Base-by-base conservation (phyloP, 2,797 vertebrate genomes). In the Mastacembelus armatus region DNA sequence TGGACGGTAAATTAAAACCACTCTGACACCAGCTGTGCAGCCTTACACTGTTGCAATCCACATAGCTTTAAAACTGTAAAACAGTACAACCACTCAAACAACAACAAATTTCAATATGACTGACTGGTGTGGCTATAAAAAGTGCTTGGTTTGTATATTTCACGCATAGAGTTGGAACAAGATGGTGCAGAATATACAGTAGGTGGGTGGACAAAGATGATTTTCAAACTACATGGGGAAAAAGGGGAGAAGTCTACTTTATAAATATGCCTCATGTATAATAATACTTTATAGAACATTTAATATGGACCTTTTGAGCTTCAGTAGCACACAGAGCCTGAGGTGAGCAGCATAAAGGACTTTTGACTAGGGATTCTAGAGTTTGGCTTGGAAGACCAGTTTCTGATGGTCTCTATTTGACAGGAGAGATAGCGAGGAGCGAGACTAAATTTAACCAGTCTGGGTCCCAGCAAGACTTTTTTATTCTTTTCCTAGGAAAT, bases 391-490 rank as follows among this genome's bases (percentile, higher is more conserved):
- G 61, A 59, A 60, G 43, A 59, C 73, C 65, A 27, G 54, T 75
- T 82, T 70, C 55, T 78, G 66, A 71, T 38, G 65, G 18, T 72
- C 67, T 66, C 26, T 55, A 77, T 68, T 59, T 73, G 85, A 83
- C 83, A 82, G 75, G 40, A 71, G 69, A 68, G 72, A 67, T 32
- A 40, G 63, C 21, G n/a, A 74, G 47, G 39, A 82, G 74, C 9
- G 12, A 67, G 60, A 67, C 74, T 78, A 85, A 80, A 86, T 76
- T 71, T 71, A 81, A 57, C 61, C 58, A 38, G 65, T 71, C 75
- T 67, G 57, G 66, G 55, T 51, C 49, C 66, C 51, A 51, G 77
- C 76, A 77, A 71, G 72, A 52, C 22, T 52, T 30, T 30, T 71
- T 58, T 47, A 35, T 27, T 39, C 22, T 40, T 9, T 10, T 15